Evolutionary conservation across 2,113 vertebrate genomes (phyloP), one percentile per base, ranked within the genome.

Genomic region (Copsychus sechellarum): DNA sequence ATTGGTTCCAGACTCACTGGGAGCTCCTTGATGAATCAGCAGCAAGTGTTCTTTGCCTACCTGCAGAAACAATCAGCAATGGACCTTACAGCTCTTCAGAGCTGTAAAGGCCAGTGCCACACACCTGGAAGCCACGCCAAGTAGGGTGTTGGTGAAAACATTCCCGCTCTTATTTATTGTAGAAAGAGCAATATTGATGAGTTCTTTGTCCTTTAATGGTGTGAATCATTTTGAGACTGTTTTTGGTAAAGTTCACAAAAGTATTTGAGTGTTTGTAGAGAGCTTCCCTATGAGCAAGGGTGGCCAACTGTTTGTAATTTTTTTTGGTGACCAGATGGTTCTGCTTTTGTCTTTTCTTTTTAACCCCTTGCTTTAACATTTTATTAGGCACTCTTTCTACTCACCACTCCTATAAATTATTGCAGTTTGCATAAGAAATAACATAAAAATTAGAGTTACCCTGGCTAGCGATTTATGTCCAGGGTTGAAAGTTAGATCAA

Each of bases 191-290:
- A 5, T 43, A 53, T 36, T 74, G 24, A 18, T 3, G 43, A 71
- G 53, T 50, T 89, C 57, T 56, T 84, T 86, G 65, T 87, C 69
- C 22, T 67, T 86, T 87, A 91, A 84, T 74, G n/a, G 51, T 64
- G 53, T 94, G 86, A 91, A 48, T 96, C 69, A 91, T 93, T 89
- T 92, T 79, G 51, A 84, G 69, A 48, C 48, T 74, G 80, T 90
- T 95, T 95, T 88, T 91, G 51, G 65, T 93, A 33, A 85, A 84
- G 72, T 94, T 95, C 83, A 84, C 60, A 67, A 84, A 78, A 45
- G 57, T 81, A 48, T 84, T 76, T 90, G 48, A 81, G 25, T 91
- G 67, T 93, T 92, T 91, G 77, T 82, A 72, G 81, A 84, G 58
- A 50, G 53, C 57, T 91, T 69, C 40, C 2, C 2, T 56, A 61